These are phyloP conservation scores for Tupaia tana DNA, from an alignment of 2,113 vertebrate species.

Conservation along the genomic window DNA sequence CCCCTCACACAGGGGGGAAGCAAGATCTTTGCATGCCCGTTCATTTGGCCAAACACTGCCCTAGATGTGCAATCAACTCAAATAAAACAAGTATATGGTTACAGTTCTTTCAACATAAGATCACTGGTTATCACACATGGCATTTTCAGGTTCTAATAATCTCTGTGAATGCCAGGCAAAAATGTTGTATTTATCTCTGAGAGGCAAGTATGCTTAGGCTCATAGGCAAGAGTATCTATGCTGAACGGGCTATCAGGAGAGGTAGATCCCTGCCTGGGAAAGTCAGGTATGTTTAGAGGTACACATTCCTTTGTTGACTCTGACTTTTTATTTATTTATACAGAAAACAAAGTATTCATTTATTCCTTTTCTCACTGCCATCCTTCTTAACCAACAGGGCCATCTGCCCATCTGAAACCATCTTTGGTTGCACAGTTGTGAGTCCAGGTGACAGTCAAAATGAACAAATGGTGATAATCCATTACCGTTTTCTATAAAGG, in stretches of 20 bases:
- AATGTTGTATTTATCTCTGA: not conserved
- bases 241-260: not conserved
- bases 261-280: not conserved
- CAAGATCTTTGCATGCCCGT: not conserved
- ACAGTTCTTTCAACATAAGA: not conserved
- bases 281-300: not conserved
- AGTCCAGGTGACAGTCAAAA: slow-evolving; percentile 67
- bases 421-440: slow-evolving; percentile 37
- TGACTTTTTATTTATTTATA: not conserved
- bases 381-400: not conserved
- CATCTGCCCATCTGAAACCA: slow-evolving; percentile 46
- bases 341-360: slow-evolving; percentile 32
- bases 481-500: slow-evolving; percentile 5
- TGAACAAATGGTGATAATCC: slow-evolving; percentile 9
- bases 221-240: fast-evolving
- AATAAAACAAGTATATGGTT: not conserved
- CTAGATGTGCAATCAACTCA: not conserved
- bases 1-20: not conserved
- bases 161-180: not conserved
- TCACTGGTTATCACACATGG: not conserved
- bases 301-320: not conserved
- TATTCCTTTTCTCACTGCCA: not conserved
- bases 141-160: not conserved
- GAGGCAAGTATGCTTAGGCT: not conserved
- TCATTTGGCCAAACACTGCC: not conserved